Percentiles rank a stretch among this genome's conserved stretches.
These are phyloP conservation scores for Acrocyrtus sp. DNA, from an alignment of 2,888 invertebrate species.

Conservation along the genomic window DNA sequence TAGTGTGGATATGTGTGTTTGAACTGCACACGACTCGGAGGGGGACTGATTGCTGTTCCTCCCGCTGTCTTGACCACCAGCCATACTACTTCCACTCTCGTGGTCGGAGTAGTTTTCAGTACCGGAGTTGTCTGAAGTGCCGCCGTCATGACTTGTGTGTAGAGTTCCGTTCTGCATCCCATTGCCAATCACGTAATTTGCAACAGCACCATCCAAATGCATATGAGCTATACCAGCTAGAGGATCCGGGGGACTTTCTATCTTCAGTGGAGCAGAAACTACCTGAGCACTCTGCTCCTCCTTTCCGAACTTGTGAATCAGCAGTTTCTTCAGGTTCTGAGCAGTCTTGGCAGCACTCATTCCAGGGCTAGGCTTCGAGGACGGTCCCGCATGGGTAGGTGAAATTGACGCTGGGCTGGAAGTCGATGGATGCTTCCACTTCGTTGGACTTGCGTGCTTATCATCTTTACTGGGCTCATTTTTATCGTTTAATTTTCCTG, in stretches of 20 bases:
- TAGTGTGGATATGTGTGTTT: slow-evolving; percentile 67
- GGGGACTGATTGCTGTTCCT: slow-evolving; percentile 49
- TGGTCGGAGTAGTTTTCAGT: slow-evolving; percentile 41
- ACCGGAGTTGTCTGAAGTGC: slow-evolving; percentile 31
- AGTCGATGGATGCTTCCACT: slow-evolving; percentile 29
- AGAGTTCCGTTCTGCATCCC: slow-evolving; percentile 36
- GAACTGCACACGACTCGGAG: slow-evolving; percentile 33
- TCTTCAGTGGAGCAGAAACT: slow-evolving; percentile 3
- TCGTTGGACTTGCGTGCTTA: slow-evolving; percentile 23
- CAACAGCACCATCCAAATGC: background rate
- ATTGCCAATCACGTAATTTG: slow-evolving; percentile 16
- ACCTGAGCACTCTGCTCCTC: slow-evolving; percentile 32
- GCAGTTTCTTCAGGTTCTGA: slow-evolving; percentile 33
- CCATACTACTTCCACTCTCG: slow-evolving; percentile 33
- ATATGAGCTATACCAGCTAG: background rate
- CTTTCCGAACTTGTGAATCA: slow-evolving; percentile 33
- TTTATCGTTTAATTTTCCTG: slow-evolving; percentile 35
- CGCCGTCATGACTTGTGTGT: slow-evolving; percentile 13
- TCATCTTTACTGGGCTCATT: slow-evolving; percentile 26
- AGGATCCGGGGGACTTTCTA: background rate
- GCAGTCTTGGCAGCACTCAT: slow-evolving; percentile 23
- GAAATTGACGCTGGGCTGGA: slow-evolving; percentile 21
- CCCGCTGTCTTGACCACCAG: slow-evolving; percentile 32
- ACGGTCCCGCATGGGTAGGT: slow-evolving; percentile 38
- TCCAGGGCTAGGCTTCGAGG: slow-evolving; percentile 8